Conservation (phyloP, 2,797 vertebrate species). For the Phataginus tetradactyla region DNA sequence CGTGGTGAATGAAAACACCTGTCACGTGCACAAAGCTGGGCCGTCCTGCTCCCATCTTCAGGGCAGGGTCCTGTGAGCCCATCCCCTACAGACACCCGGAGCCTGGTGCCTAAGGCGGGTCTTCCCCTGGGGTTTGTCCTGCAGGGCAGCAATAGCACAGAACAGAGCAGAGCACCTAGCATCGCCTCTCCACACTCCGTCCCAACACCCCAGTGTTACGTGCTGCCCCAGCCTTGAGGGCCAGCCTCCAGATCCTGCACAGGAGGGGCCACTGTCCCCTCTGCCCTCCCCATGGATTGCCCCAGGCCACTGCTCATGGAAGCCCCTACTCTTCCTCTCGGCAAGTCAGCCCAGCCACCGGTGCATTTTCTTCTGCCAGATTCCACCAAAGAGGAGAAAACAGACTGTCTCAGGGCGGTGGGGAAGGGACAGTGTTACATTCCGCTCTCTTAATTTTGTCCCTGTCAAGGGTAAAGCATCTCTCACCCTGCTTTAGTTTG, state of each 20-base stretch:
- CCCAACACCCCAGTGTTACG: too few species aligned
- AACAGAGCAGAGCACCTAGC: background rate
- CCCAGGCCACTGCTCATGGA: background rate
- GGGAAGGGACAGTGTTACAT: background rate
- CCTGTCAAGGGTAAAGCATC: background rate
- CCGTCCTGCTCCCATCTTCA: background rate
- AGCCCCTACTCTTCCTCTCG: background rate
- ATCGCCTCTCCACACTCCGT: background rate
- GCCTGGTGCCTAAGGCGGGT: accelerated
- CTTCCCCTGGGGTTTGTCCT: too few species aligned
- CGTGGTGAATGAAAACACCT: background rate
- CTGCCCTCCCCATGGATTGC: accelerated
- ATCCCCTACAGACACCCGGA: accelerated
- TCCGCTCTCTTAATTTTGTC: background rate
- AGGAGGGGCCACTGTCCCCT: accelerated
- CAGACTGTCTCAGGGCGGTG: background rate
- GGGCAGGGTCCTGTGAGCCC: too few species aligned
- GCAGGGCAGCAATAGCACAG: too few species aligned
- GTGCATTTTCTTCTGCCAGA: background rate
- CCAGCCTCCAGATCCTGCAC: accelerated
- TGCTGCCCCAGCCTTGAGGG: too few species aligned
- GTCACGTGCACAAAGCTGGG: background rate
- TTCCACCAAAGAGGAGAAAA: background rate
- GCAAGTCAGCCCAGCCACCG: background rate
- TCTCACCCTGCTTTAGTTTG: background rate